These are phyloP conservation scores for Dolichopus griseipennis DNA, from an alignment of 2,888 invertebrate genomes.

Conservation along the genomic window DNA sequence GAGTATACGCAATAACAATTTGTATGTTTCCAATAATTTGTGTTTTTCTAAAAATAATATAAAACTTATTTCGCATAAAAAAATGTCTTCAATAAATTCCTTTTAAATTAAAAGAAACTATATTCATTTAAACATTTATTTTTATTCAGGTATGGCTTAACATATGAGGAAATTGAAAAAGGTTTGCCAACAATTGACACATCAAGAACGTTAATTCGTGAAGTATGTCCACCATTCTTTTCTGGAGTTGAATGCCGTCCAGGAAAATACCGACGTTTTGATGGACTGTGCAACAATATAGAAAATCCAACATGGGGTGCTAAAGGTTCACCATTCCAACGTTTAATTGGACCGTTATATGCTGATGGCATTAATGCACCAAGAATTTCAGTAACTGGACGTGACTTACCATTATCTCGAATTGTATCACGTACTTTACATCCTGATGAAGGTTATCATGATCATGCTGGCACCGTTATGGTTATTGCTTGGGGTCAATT, in stretches of 20 bases:
- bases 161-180: slow-evolving; percentile 79
- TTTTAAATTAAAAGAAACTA: too few relatives aligned
- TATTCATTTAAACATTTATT: slow-evolving; percentile 4
- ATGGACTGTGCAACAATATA: slow-evolving; percentile 83
- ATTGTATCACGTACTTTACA: slow-evolving; percentile 86
- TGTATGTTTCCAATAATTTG: too few relatives aligned
- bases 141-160: slow-evolving; percentile 63
- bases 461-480: slow-evolving; percentile 89
- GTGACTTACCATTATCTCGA: slow-evolving; percentile 68
- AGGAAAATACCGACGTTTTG: slow-evolving; percentile 77
- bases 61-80: too few relatives aligned
- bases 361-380: slow-evolving; percentile 79
- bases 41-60: too few relatives aligned
- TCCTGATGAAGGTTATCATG: slow-evolving; percentile 86
- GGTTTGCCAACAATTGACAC: slow-evolving; percentile 80
- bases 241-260: slow-evolving; percentile 80
- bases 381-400: slow-evolving; percentile 68
- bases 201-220: slow-evolving; percentile 73
- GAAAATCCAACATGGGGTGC: slow-evolving; percentile 87
- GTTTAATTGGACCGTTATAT: slow-evolving; percentile 67
- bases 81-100: too few relatives aligned
- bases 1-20: too few relatives aligned
- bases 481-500: slow-evolving; percentile 87
- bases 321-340: slow-evolving; percentile 73
- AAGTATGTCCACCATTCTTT: slow-evolving; percentile 79